Base-by-base conservation (phyloP, 2,888 invertebrate genomes). In the Geotrupes spiniger region DNA sequence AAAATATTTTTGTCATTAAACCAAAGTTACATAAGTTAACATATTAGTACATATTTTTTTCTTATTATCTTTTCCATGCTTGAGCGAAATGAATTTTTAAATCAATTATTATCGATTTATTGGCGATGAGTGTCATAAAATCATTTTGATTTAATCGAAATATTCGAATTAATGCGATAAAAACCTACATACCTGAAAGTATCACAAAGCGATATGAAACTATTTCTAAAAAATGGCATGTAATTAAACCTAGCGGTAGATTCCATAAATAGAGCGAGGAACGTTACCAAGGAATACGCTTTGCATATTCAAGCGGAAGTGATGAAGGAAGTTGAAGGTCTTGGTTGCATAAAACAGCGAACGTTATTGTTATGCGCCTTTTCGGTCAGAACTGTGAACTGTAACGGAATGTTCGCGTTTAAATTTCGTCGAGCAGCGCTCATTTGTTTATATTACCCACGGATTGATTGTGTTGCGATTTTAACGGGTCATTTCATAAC, bases 281-380 rank as follows among this genome's bases (percentile, higher is more conserved):
- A 33, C 43, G 48, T 39, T 42, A 46, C 40, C 27, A 27, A 36
- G 36, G 25, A 46, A 39, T 31, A 26, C 28, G 29, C 33, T 51
- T 46, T 36, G 51, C 51, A 51, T 51, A 43, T 51, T 43, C 38
- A 47, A 51, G 43, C 52, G 52, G 52, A 52, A 52, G 43, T 46
- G 44, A 43, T 42, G 46, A 44, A 53, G 53, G 53, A 53, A 53
- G 52, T 49, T 46, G 42, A 49, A 49, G 53, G 50, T 43, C 47
- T 48, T 42, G 27, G 40, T 53, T 49, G 27, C 49, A 49, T 49
- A 49, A 49, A 39, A 47, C 44, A 42, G 41, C 44, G 49, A 46
- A 42, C 49, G 36, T 44, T 41, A 50, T 53, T 52, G 52, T 52
- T 52, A 29, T 38, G 31, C 42, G 39, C 39, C n/a, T 52, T 52